Evolutionary conservation across 2,888 invertebrate genomes (phyloP).

Genomic region (Allygus modestus): DNA sequence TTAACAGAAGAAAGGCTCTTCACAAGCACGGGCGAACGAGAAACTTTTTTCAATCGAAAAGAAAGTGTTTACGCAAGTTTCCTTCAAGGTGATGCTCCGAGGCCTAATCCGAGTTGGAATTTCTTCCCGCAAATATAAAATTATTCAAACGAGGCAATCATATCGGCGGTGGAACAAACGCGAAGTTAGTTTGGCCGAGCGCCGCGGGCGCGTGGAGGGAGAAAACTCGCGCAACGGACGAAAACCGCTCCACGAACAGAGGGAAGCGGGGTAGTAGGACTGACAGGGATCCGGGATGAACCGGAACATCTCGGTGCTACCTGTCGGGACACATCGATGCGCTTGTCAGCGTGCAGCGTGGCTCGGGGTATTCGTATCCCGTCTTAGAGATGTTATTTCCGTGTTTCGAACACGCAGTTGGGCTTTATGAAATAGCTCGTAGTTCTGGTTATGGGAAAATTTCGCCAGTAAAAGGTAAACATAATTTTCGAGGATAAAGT

Average conservation of each 20-base stretch:
- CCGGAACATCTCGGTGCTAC: background rate
- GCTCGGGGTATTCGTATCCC: no score
- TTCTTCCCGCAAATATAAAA: slow-evolving; percentile 47
- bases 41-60: slow-evolving; percentile 37
- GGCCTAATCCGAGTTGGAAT: slow-evolving; percentile 47
- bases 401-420: no score
- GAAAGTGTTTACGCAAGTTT: slow-evolving; percentile 31
- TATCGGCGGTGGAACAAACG: slow-evolving; percentile 42
- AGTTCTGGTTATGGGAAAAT: no score
- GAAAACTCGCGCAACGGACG: no score
- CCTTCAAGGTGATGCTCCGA: background rate
- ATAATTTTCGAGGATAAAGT: no score
- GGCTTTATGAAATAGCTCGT: no score
- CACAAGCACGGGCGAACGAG: background rate
- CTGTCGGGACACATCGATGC: no score
- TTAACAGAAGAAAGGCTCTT: background rate
- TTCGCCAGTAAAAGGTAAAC: no score
- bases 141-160: slow-evolving; percentile 57
- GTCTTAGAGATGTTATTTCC: no score
- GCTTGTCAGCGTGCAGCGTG: no score
- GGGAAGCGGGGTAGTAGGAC: background rate
- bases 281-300: background rate
- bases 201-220: background rate
- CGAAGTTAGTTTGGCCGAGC: slow-evolving; percentile 31
- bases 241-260: background rate